Evolutionary conservation across 2,888 invertebrate genomes (phyloP).

Genomic region (Glomeris marginata): DNA sequence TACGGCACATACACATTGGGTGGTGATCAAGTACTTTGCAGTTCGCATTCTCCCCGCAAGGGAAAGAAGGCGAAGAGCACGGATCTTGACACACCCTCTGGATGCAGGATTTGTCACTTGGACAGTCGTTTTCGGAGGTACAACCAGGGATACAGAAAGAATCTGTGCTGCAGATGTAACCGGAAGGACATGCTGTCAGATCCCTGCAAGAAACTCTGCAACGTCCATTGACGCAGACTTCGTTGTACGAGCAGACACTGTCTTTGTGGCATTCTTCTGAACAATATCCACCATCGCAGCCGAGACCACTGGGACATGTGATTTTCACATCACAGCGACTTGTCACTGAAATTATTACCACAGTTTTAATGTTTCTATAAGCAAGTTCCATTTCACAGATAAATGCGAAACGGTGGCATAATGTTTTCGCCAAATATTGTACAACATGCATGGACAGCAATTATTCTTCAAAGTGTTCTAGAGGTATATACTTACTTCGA

Average conservation of each 20-base stretch:
- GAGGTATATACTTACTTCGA: neutral
- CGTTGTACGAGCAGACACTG: constrained; percentile 7
- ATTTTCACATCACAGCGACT: constrained; percentile 5
- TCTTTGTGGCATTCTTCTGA: constrained; percentile 16
- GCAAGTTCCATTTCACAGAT: no score
- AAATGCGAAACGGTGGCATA: no score
- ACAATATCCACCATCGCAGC: constrained; percentile 52
- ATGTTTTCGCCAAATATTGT: no score
- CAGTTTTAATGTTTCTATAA: no score
- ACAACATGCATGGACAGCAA: no score
- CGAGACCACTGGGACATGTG: constrained; percentile 29
- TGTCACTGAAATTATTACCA: neutral
- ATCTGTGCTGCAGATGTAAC: constrained; percentile 33
- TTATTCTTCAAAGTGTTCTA: no score
- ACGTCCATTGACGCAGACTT: constrained; percentile 4
- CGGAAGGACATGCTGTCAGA: constrained; percentile 46
- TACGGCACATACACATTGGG: constrained; percentile 71
- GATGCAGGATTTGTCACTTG: constrained; percentile 17
- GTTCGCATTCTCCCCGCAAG: constrained; percentile 65
- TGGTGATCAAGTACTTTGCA: constrained; percentile 58
- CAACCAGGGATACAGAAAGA: constrained; percentile 37
- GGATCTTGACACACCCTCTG: constrained; percentile 44
- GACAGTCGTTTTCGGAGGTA: constrained; percentile 16
- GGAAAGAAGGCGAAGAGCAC: constrained; percentile 29
- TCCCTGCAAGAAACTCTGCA: constrained; percentile 12